phyloP scores from a whole-genome alignment of 2,113 vertebrate species.

The Nannospalax galili region DNA sequence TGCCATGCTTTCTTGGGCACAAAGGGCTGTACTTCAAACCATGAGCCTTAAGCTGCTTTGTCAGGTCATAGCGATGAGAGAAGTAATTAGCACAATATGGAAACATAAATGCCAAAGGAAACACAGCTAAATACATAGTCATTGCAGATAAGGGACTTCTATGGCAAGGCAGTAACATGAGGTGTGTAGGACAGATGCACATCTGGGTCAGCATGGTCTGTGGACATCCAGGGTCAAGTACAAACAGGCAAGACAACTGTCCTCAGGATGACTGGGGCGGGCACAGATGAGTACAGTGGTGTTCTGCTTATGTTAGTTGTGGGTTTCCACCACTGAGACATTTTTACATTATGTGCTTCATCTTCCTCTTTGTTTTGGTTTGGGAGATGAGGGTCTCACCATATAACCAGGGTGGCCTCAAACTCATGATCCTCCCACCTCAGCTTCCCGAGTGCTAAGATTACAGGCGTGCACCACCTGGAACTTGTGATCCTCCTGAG shows the following conservation, averaged over 20 bases:
- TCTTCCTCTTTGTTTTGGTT: neutral
- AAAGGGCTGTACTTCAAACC: neutral
- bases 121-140: neutral
- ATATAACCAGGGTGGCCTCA: neutral
- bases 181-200: neutral
- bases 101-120: neutral
- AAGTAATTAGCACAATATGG: neutral
- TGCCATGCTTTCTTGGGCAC: neutral
- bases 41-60: neutral
- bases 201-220: neutral
- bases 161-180: no score
- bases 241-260: neutral
- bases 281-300: neutral
- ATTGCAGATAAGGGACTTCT: neutral
- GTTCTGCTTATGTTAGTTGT: neutral
- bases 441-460: neutral
- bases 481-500: neutral
- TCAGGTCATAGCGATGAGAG: neutral
- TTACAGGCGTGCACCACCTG: neutral
- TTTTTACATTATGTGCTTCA: neutral
- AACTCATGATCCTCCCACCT: neutral
- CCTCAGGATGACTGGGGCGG: neutral
- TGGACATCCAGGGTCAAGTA: no score
- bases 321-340: neutral
- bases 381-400: neutral